A percentile compares a stretch with the other conserved stretches of the same genome.
Evolutionary conservation across 2,888 invertebrate genomes (phyloP).

Genomic region (Andrena camellia): DNA sequence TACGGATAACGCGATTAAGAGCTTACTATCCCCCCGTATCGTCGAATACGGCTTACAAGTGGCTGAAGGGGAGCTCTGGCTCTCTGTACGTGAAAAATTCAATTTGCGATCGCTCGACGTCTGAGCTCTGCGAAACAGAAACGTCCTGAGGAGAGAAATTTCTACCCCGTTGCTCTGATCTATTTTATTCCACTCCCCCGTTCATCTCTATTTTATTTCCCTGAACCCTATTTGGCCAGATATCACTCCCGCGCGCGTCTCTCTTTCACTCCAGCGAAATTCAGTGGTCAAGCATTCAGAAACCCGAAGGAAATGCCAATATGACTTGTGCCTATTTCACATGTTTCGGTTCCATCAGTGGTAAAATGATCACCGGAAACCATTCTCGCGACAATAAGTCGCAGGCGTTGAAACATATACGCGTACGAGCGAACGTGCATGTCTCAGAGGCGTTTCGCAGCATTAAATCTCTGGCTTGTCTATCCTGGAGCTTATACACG

Average conservation of each 20-base stretch:
- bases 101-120: conserved; percentile 22
- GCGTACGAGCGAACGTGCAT: neutral
- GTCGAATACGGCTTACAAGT: conserved; percentile 58
- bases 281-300: too few species aligned
- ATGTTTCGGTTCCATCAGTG: too few species aligned
- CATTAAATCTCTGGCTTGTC: conserved; percentile 32
- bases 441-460: conserved; percentile 13
- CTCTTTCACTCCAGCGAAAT: too few species aligned
- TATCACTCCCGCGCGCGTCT: too few species aligned
- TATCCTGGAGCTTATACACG: conserved; percentile 42
- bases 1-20: conserved; percentile 76
- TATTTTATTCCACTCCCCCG: neutral
- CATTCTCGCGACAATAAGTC: neutral
- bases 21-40: conserved; percentile 66
- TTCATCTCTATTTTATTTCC: neutral
- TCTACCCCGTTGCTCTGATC: neutral
- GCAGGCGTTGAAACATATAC: neutral
- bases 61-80: neutral
- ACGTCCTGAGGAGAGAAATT: neutral
- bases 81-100: conserved; percentile 48
- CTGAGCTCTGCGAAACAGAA: neutral
- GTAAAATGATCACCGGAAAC: neutral
- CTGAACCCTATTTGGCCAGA: neutral
- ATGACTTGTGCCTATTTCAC: too few species aligned
- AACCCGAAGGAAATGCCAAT: too few species aligned